A percentile compares a stretch with the other conserved stretches of the same genome.
These are phyloP conservation scores for Cistogaster globosa DNA, from an alignment of 2,888 invertebrate genomes.

Conservation along the genomic window DNA sequence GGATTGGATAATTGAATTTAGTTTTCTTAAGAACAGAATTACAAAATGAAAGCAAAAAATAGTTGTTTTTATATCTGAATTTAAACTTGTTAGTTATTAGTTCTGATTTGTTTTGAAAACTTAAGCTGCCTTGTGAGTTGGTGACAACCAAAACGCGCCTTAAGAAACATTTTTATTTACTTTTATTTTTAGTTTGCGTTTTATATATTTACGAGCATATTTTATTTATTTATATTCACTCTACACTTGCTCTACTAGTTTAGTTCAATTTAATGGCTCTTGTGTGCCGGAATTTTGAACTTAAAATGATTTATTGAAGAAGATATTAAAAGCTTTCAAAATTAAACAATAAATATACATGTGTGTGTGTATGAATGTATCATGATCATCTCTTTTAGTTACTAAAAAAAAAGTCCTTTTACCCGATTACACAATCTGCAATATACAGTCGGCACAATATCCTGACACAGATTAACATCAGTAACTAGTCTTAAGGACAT, in stretches of 20 bases:
- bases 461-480: too few species aligned
- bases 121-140: background rate
- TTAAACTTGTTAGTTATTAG: conserved; percentile 24
- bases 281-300: too few species aligned
- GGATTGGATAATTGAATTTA: too few species aligned
- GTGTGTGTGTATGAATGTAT: too few species aligned
- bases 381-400: too few species aligned
- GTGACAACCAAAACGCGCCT: conserved; percentile 54
- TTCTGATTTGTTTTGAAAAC: conserved; percentile 33
- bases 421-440: too few species aligned
- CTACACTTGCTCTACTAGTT: background rate
- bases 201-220: conserved; percentile 1
- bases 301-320: too few species aligned
- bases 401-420: too few species aligned
- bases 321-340: too few species aligned
- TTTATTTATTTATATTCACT: background rate
- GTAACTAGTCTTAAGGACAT: too few species aligned
- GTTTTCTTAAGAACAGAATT: background rate
- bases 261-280: background rate
- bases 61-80: conserved; percentile 20
- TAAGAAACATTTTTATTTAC: background rate
- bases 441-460: too few species aligned
- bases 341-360: too few species aligned
- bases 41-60: background rate
- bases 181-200: conserved; percentile 29